These are phyloP conservation scores for Apotomis capreana DNA, from an alignment of 2,888 invertebrate genomes.

Conservation along the genomic window DNA sequence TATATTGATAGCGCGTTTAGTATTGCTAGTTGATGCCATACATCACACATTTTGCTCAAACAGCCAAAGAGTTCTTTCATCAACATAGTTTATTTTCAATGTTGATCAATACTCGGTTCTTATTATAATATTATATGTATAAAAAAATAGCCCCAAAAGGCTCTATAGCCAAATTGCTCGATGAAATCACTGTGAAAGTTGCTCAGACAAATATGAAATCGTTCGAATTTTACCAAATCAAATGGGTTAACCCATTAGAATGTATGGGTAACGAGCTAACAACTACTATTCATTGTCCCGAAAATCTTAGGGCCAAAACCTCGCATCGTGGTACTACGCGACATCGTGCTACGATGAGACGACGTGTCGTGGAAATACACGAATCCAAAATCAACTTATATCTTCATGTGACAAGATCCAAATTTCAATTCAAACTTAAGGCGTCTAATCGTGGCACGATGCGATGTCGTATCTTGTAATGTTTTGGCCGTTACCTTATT, in stretches of 20 bases:
- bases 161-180: not conserved
- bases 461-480: no score
- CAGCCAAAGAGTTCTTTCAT: conserved; percentile 72
- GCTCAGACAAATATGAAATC: not conserved
- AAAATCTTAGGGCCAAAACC: not conserved
- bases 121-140: conserved; percentile 7
- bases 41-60: conserved; percentile 76
- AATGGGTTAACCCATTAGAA: not conserved
- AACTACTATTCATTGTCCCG: not conserved
- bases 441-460: no score
- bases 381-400: no score
- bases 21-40: conserved; percentile 77
- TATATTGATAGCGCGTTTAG: conserved; percentile 60
- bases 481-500: no score
- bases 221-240: conserved; percentile 7
- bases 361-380: no score
- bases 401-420: no score
- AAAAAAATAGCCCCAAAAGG: not conserved
- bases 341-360: no score
- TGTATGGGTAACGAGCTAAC: conserved; percentile 15
- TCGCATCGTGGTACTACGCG: no score
- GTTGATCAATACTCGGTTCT: conserved; percentile 34
- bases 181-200: not conserved
- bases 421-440: no score
- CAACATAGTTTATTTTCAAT: conserved; percentile 25